phyloP scores from a whole-genome alignment of 2,888 invertebrate species.

The Limenitis camilla region DNA sequence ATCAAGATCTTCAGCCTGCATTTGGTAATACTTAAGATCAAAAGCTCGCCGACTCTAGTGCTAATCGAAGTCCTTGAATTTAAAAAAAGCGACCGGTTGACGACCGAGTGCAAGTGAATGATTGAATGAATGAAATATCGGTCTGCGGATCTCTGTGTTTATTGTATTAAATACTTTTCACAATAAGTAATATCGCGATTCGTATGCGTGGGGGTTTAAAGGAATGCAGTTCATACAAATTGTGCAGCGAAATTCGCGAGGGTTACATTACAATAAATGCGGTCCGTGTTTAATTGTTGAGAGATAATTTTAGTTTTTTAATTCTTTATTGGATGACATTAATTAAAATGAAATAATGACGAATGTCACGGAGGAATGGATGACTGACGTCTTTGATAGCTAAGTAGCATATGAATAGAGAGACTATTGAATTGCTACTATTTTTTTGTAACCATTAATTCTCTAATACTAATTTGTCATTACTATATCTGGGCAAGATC shows the following conservation, averaged over 20 bases:
- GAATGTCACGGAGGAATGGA: no score
- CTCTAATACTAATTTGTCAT: neutral
- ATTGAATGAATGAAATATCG: conserved; percentile 54
- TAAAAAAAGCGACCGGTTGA: conserved; percentile 36
- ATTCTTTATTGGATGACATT: conserved; percentile 1
- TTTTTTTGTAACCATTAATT: neutral
- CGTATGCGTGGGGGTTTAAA: conserved; percentile 47
- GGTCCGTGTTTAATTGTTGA: conserved; percentile 27
- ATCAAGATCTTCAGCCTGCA: conserved; percentile 30
- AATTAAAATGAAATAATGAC: no score
- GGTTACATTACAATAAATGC: conserved; percentile 29
- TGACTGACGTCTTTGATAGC: no score
- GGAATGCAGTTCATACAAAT: conserved; percentile 37
- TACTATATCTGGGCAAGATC: conserved; percentile 18
- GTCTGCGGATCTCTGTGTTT: conserved; percentile 62
- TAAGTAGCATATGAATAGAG: no score
- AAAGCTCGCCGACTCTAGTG: conserved; percentile 60
- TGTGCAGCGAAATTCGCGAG: conserved; percentile 31
- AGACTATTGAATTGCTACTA: neutral
- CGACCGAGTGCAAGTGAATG: conserved; percentile 42
- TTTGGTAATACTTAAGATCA: conserved; percentile 42
- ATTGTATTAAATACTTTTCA: conserved; percentile 57
- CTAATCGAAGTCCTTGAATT: conserved; percentile 61
- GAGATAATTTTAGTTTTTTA: conserved; percentile 28
- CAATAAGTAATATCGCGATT: conserved; percentile 47